Conservation (phyloP, 2,797 vertebrate genomes). For the Ptychadena robeensis region DNA sequence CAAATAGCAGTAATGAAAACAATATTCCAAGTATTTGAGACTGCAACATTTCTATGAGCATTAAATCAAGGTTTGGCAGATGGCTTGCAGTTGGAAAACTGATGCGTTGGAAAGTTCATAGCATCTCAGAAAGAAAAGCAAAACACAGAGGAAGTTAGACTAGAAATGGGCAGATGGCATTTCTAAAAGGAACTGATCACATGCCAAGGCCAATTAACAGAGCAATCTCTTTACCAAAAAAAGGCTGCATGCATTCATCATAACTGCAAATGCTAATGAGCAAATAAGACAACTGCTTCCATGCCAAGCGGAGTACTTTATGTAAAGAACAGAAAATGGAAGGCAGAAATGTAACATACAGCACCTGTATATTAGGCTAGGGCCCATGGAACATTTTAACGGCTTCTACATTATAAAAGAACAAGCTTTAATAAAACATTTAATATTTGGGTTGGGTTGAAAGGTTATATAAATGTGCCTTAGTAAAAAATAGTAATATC, state of each 20-base stretch:
- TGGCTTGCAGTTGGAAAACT: slow-evolving; percentile 43
- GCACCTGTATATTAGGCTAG: too few species aligned
- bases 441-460: too few species aligned
- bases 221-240: slow-evolving; percentile 54
- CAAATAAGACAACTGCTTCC: slow-evolving; percentile 12
- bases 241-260: slow-evolving; percentile 46
- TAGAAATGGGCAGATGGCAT: slow-evolving; percentile 58
- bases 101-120: slow-evolving; percentile 54
- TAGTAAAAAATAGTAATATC: too few species aligned
- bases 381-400: too few species aligned
- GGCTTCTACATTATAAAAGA: background rate
- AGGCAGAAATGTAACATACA: too few species aligned
- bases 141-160: slow-evolving; percentile 38
- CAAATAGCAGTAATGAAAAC: slow-evolving; percentile 26
- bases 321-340: background rate
- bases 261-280: slow-evolving; percentile 44
- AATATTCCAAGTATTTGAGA: slow-evolving; percentile 45
- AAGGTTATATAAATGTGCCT: too few species aligned
- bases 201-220: slow-evolving; percentile 59
- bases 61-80: slow-evolving; percentile 52
- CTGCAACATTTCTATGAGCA: slow-evolving; percentile 43
- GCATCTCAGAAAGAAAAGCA: slow-evolving; percentile 39
- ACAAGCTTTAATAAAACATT: too few species aligned
- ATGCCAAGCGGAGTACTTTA: background rate
- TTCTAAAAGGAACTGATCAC: slow-evolving; percentile 51